These are phyloP conservation scores for Anthonomus grandis DNA, from an alignment of 1,140 invertebrate species.

Conservation along the genomic window DNA sequence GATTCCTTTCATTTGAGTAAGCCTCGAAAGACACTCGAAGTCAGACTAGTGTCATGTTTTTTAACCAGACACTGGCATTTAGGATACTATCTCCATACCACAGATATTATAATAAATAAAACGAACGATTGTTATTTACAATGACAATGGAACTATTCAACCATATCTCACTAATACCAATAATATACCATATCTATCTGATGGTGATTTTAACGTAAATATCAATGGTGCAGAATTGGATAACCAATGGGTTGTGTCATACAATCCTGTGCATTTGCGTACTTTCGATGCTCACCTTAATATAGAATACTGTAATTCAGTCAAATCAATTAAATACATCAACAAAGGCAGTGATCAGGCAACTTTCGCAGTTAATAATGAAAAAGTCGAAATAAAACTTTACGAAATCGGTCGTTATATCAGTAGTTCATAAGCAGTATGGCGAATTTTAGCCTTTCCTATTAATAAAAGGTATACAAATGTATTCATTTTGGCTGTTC, in stretches of 20 bases:
- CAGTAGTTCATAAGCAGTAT: conserved; percentile 49
- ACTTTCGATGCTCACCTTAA: conserved; percentile 47
- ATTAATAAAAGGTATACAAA: conserved; percentile 49
- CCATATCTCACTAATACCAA: too few species aligned
- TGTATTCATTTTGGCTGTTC: conserved; percentile 49
- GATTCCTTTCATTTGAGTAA: too few species aligned
- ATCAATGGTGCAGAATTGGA: conserved; percentile 20
- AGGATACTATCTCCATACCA: too few species aligned
- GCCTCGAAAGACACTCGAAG: too few species aligned
- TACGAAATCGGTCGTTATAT: conserved; percentile 50
- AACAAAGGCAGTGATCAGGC: conserved; percentile 49
- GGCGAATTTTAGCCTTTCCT: conserved; percentile 42
- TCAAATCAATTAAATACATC: conserved; percentile 49
- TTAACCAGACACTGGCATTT: too few species aligned
- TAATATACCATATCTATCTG: too few species aligned
- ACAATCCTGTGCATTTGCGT: conserved; percentile 42
- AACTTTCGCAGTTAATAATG: too few species aligned
- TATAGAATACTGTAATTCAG: conserved; percentile 46
- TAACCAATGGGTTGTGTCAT: conserved; percentile 47
- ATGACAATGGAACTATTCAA: too few species aligned
- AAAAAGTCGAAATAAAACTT: conserved; percentile 45
- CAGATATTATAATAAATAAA: too few species aligned
- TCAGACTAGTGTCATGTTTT: too few species aligned
- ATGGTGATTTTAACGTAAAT: too few species aligned
- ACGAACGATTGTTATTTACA: too few species aligned